These are phyloP conservation scores for Gracilinanus agilis DNA, from an alignment of 2,113 vertebrate species.

Conservation along the genomic window DNA sequence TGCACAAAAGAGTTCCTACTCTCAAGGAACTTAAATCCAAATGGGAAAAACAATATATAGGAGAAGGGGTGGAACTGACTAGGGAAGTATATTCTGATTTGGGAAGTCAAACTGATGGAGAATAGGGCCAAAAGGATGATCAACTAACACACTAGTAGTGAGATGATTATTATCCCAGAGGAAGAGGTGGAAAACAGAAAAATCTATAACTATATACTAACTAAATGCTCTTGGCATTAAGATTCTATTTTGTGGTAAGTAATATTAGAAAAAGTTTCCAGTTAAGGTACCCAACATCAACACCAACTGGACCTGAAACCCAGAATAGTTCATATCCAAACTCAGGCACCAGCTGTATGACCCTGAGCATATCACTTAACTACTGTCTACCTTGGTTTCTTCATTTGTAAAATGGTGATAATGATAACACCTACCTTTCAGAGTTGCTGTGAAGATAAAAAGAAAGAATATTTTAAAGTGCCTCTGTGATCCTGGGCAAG, in stretches of 20 bases:
- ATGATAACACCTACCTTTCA: background rate
- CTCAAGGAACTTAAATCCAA: background rate
- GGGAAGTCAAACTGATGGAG: background rate
- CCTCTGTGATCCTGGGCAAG: too few species aligned
- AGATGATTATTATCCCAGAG: background rate
- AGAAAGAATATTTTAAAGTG: too few species aligned
- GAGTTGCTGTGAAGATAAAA: too few species aligned
- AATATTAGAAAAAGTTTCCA: background rate
- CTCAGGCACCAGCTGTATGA: background rate
- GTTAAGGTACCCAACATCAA: background rate
- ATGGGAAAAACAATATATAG: background rate
- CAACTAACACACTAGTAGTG: background rate
- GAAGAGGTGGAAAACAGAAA: background rate
- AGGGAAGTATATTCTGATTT: background rate
- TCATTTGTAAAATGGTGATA: background rate
- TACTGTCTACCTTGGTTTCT: background rate
- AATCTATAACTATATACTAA: background rate
- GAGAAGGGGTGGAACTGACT: background rate
- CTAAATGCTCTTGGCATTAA: background rate
- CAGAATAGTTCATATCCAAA: background rate
- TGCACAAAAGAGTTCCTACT: background rate
- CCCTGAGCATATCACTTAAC: background rate
- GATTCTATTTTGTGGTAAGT: background rate
- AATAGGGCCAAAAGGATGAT: background rate
- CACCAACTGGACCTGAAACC: background rate